These are phyloP conservation scores for Trimorus sp. DNA, from an alignment of 2,888 invertebrate species.

Conservation along the genomic window DNA sequence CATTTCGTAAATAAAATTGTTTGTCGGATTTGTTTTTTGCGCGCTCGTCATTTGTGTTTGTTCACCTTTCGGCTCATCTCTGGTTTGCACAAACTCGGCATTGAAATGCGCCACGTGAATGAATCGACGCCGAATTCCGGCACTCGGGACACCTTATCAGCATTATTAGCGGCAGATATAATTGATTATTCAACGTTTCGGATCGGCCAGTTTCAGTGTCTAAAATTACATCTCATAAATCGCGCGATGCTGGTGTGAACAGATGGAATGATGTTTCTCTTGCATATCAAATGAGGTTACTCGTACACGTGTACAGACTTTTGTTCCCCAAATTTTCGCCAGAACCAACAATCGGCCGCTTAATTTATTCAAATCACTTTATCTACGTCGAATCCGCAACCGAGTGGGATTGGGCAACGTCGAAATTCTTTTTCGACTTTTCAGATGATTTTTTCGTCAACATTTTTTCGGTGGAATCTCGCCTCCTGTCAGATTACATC, in stretches of 20 bases:
- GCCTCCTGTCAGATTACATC: no score
- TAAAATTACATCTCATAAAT: conserved; percentile 33
- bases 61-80: no score
- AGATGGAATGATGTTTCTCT: conserved; percentile 31
- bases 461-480: no score
- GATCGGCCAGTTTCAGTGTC: conserved; percentile 8
- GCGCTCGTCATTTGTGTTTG: no score
- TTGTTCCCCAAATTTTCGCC: conserved; percentile 17
- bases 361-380: conserved; percentile 12
- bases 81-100: no score
- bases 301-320: conserved; percentile 19
- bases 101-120: no score
- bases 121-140: no score
- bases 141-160: no score
- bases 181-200: conserved; percentile 30
- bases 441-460: neutral
- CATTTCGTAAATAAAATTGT: no score
- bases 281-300: conserved; percentile 31
- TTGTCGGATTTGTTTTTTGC: no score
- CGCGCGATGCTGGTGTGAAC: conserved; percentile 11
- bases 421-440: no score
- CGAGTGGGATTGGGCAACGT: neutral
- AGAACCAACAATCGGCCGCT: conserved; percentile 8
- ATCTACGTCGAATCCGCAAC: neutral
- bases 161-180: conserved; percentile 1